Conservation (phyloP, 2,888 invertebrate species). For the Andrena dorsata region DNA sequence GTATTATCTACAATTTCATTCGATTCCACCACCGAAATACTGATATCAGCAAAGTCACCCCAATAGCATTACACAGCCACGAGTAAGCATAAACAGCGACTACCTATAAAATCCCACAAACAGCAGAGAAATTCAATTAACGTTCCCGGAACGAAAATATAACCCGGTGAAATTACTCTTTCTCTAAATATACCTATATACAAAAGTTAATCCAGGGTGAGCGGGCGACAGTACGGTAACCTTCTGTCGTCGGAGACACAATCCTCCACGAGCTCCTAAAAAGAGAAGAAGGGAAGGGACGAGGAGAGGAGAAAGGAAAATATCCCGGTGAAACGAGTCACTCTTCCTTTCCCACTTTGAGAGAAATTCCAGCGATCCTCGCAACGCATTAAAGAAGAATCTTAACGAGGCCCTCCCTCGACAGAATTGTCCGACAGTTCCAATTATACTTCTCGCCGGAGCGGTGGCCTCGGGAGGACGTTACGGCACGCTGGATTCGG, state of each 20-base stretch:
- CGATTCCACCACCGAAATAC: no score
- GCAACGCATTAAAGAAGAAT: conserved; percentile 48
- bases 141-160: no score
- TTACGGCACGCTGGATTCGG: conserved; percentile 36
- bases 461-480: conserved; percentile 32
- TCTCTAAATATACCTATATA: no score
- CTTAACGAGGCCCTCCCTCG: conserved; percentile 58
- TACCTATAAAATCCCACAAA: no score
- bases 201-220: no score
- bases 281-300: neutral
- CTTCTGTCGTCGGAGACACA: neutral
- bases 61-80: no score
- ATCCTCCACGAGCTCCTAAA: conserved; percentile 13
- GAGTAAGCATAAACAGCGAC: no score
- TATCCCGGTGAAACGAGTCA: neutral
- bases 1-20: no score
- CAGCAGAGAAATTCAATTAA: no score
- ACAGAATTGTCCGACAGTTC: conserved; percentile 53
- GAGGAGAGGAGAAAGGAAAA: neutral
- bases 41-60: no score
- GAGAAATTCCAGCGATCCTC: conserved; percentile 39
- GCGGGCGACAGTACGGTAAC: no score
- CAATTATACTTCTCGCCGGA: conserved; percentile 58
- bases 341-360: conserved; percentile 20
- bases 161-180: no score